These are phyloP conservation scores for Myiopsitta monachus DNA, from an alignment of 2,113 vertebrate species.

Conservation along the genomic window DNA sequence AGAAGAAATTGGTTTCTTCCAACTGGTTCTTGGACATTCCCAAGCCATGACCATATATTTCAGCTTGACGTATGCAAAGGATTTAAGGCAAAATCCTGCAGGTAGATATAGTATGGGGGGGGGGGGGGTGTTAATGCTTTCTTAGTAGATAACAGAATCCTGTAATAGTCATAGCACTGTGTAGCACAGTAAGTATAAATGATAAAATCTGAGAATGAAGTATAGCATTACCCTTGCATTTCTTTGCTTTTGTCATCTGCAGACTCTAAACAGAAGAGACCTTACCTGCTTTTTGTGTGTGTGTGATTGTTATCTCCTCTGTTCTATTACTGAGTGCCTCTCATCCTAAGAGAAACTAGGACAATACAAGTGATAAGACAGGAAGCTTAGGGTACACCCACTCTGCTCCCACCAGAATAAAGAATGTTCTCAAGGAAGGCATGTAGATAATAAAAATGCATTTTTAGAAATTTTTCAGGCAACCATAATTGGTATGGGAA, in stretches of 20 bases:
- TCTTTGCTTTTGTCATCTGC: neutral
- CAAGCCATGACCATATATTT: neutral
- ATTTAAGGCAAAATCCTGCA: neutral
- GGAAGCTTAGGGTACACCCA: conserved; percentile 39
- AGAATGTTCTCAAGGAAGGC: conserved; percentile 26
- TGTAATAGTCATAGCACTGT: neutral
- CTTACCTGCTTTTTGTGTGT: neutral
- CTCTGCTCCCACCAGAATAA: conserved; percentile 54
- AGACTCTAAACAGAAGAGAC: neutral
- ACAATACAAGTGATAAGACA: neutral
- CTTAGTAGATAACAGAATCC: neutral
- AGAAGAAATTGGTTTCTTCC: neutral
- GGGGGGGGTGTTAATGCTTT: neutral
- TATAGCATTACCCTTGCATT: neutral
- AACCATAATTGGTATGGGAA: neutral
- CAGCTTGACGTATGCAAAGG: neutral
- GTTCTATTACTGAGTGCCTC: conserved; percentile 10
- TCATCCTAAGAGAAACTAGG: conserved; percentile 14
- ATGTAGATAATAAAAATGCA: conserved; percentile 11
- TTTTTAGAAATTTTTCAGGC: conserved; percentile 19
- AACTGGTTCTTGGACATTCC: neutral
- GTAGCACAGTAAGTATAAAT: neutral
- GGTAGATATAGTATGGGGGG: neutral
- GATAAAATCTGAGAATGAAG: neutral
- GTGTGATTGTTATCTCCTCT: conserved; percentile 1